Evolutionary conservation across 1,140 invertebrate genomes (phyloP), one percentile per base, ranked within the genome.

Genomic region (Bombus soroeensis): DNA sequence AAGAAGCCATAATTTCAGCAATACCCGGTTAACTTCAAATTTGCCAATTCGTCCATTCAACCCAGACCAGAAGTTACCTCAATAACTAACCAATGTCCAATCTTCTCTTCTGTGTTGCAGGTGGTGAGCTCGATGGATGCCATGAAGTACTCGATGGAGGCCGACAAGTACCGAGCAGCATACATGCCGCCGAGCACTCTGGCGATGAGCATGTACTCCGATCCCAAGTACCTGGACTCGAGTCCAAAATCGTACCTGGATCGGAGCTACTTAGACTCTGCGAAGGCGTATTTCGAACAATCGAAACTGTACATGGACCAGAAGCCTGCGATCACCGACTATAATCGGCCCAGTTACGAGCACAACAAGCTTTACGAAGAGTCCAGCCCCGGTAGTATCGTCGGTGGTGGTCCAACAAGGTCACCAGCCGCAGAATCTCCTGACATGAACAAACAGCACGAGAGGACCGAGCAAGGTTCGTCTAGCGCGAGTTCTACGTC

Each of bases 301-400:
- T 97, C 96, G 15, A 97, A 97, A 92, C 97, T 98, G 95, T 98
- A 98, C 94, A 97, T 97, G 96, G 97, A 97, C 90, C 96, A 96
- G 87, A 97, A 97, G 87, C 96, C 91, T 78, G 95, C 91, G 0
- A 91, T 93, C n/a, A 64, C 81, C 18, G 94, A 95, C 13, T 95
- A 95, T 87, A 96, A 86, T 95, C 90, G 97, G 80, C 96, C 96
- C 2, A 90, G 86, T 64, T 95, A 94, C 91, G 95, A 94, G 57
- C 93, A 87, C 85, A 96, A 93, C 85, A 96, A 94, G 64, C 74
- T 96, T 96, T 94, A 97, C 97, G 95, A 97, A 96, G 92, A 96
- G 95, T 93, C 97, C 96, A 96, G 97, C 97, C 96, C 97, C 96
- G 92, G 93, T 92, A 94, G 89, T 77, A 79, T 90, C 6, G 75